phyloP scores from a whole-genome alignment of 2,113 vertebrate species.

The Corydoras sp. region DNA sequence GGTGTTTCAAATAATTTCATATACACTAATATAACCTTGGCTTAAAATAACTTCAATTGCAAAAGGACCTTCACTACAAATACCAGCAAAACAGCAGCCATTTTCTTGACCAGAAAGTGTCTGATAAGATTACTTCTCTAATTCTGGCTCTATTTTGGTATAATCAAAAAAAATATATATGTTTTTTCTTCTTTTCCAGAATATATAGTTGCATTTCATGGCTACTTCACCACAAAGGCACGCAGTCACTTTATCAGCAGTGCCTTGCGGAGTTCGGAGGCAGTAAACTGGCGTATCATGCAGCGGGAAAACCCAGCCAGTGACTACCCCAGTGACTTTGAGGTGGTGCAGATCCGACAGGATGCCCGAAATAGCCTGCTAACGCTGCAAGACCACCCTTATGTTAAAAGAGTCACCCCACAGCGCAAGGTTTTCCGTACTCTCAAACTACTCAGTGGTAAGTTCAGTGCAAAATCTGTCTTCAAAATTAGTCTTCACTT shows the following conservation, averaged over 20 bases:
- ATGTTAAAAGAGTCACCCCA: conserved; percentile 93
- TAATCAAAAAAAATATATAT: too few species aligned
- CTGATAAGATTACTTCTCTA: too few species aligned
- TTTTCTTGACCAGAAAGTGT: too few species aligned
- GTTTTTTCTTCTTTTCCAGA: conserved; percentile 62
- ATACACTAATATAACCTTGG: too few species aligned
- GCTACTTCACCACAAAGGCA: conserved; percentile 84
- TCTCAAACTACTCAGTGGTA: conserved; percentile 80
- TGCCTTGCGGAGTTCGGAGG: conserved; percentile 74
- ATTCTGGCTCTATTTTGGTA: too few species aligned
- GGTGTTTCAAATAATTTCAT: too few species aligned
- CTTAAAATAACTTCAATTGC: too few species aligned
- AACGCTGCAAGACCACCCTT: conserved; percentile 86
- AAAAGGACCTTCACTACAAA: too few species aligned
- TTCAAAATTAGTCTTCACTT: too few species aligned
- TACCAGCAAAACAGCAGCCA: too few species aligned
- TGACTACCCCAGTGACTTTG: conserved; percentile 95
- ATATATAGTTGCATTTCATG: conserved; percentile 92
- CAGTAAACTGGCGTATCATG: conserved; percentile 87
- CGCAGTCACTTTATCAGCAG: conserved; percentile 90
- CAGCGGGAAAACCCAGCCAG: conserved; percentile 92
- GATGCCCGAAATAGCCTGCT: conserved; percentile 75
- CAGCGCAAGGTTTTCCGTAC: conserved; percentile 90
- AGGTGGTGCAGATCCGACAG: conserved; percentile 88
- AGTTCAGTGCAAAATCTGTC: conserved; percentile 54